Evolutionary conservation across 2,888 invertebrate species (phyloP).

Genomic region (Drosophila anomalata): DNA sequence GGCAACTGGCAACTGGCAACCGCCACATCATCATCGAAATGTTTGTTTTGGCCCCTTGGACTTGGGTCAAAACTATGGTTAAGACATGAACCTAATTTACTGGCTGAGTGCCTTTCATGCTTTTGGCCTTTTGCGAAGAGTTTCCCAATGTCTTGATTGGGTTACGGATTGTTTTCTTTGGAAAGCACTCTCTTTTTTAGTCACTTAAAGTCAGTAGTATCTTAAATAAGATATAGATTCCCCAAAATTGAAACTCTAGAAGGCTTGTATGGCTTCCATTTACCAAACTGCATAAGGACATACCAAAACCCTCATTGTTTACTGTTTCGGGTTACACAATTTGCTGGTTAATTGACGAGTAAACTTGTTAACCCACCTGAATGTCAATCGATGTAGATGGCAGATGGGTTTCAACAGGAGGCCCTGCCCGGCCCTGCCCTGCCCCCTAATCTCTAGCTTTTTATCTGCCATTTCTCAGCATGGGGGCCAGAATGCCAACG

Average conservation of each 20-base stretch:
- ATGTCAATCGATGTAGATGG: constrained; percentile 31
- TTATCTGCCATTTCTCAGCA: constrained; percentile 28
- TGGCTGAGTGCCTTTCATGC: constrained; percentile 76
- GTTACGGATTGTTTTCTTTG: constrained; percentile 50
- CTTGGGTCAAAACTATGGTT: constrained; percentile 74
- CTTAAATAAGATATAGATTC: not conserved
- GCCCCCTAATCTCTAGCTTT: constrained; percentile 24
- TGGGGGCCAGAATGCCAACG: constrained; percentile 5
- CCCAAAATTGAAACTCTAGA: not conserved
- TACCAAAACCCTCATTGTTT: constrained; percentile 14
- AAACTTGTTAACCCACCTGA: constrained; percentile 20
- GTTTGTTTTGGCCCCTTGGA: constrained; percentile 66
- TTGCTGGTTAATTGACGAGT: constrained; percentile 28
- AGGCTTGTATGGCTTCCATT: constrained; percentile 11
- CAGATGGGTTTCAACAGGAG: constrained; percentile 8
- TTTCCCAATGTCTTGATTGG: constrained; percentile 69
- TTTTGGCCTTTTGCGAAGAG: constrained; percentile 26
- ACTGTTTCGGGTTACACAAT: constrained; percentile 23
- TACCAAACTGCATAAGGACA: not conserved
- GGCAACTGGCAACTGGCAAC: not conserved
- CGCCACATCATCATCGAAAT: constrained; percentile 32
- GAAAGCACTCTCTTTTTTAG: not conserved
- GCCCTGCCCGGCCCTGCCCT: no score
- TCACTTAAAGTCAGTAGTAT: not conserved
- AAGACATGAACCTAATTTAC: constrained; percentile 79